Percentiles rank a stretch among this genome's conserved stretches.
phyloP scores from a whole-genome alignment of 2,113 vertebrate genomes.

The Ptilonorhynchus violaceus region DNA sequence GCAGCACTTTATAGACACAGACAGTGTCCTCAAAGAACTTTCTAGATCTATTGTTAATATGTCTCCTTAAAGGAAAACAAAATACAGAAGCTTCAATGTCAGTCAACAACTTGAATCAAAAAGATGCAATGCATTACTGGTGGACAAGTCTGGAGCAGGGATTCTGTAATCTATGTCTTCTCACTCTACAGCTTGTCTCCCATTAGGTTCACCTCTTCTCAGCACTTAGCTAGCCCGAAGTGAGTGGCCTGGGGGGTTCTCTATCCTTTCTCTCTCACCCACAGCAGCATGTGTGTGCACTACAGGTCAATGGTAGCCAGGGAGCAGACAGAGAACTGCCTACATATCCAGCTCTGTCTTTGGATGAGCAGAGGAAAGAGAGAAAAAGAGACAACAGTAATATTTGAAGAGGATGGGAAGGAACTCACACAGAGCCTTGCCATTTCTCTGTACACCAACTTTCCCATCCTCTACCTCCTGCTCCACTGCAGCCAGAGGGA shows the following conservation, averaged over 20 bases:
- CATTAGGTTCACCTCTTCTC: background rate
- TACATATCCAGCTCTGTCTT: background rate
- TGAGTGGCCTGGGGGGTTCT: background rate
- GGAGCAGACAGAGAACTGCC: background rate
- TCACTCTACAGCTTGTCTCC: background rate
- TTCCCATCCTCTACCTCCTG: background rate
- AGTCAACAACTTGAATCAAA: background rate
- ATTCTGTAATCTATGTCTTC: background rate
- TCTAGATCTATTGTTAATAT: background rate
- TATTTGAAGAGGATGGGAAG: background rate
- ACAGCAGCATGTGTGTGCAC: background rate
- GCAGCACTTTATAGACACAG: background rate
- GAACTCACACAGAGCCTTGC: background rate
- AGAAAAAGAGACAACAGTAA: background rate
- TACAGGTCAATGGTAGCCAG: background rate
- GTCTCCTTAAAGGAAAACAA: background rate
- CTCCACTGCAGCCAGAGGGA: constrained; percentile 3
- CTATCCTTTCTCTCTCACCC: background rate
- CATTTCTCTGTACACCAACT: background rate
- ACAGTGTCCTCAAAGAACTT: background rate
- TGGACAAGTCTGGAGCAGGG: background rate
- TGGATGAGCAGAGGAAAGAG: background rate
- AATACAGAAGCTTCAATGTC: background rate
- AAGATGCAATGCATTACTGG: background rate
- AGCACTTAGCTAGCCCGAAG: background rate